phyloP scores from a whole-genome alignment of 2,888 invertebrate species.

The Lacanobia oleracea region DNA sequence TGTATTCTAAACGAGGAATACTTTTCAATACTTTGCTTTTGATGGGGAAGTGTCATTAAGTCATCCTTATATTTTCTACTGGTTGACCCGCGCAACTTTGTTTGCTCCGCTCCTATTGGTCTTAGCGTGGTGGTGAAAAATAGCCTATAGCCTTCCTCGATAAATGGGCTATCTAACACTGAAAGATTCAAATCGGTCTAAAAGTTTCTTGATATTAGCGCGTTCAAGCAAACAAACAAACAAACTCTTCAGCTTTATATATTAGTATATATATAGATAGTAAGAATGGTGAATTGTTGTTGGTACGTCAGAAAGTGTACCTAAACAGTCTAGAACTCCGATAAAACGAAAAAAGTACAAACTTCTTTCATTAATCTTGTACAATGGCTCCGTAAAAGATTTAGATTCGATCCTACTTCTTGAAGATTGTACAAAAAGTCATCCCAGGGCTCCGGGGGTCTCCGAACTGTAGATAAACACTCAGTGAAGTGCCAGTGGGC shows the following conservation, averaged over 20 bases:
- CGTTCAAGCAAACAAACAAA: no score
- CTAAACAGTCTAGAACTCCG: background rate
- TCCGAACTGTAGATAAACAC: constrained; percentile 54
- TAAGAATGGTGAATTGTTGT: background rate
- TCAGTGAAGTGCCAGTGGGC: constrained; percentile 38
- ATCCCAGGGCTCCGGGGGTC: constrained; percentile 33
- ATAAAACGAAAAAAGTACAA: background rate
- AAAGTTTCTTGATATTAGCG: no score
- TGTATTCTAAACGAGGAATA: background rate
- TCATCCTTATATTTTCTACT: background rate
- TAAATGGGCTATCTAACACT: no score
- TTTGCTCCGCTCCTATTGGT: no score
- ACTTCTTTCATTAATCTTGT: constrained; percentile 9
- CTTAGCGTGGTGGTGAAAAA: no score
- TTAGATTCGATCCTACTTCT: constrained; percentile 40
- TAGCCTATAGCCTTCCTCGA: no score
- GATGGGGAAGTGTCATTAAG: background rate
- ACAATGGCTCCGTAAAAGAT: constrained; percentile 12
- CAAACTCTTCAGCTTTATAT: no score
- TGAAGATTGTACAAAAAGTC: constrained; percentile 46
- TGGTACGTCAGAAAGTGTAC: background rate
- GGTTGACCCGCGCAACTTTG: no score
- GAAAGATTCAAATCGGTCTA: no score
- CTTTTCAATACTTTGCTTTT: no score
- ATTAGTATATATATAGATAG: no score